These are phyloP conservation scores for Alsophila aescularia DNA, from an alignment of 2,888 invertebrate genomes.

Conservation along the genomic window DNA sequence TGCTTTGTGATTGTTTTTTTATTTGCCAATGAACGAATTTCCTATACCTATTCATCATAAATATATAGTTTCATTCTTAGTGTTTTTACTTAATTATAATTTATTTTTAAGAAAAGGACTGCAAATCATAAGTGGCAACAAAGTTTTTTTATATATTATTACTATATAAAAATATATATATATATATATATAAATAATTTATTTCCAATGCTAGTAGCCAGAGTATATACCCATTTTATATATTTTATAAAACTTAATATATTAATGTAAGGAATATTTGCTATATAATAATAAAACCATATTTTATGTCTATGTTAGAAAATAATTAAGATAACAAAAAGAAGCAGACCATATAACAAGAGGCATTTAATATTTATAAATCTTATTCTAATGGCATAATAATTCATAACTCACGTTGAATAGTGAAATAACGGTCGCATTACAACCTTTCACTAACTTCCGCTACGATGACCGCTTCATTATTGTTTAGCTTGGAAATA, in stretches of 20 bases:
- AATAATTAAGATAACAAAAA: slow-evolving; percentile 6
- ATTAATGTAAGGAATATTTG: neutral
- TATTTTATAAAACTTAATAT: no score
- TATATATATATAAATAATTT: no score
- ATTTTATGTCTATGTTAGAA: neutral
- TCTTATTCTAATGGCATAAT: slow-evolving; percentile 12
- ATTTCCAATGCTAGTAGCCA: no score
- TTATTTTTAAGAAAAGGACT: no score
- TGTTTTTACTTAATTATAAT: no score
- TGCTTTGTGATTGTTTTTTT: neutral
- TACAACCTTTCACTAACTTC: slow-evolving; percentile 31
- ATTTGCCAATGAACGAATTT: no score
- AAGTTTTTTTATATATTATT: no score
- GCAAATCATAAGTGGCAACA: no score
- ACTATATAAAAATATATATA: no score
- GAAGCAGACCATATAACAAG: slow-evolving; percentile 30
- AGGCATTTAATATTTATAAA: slow-evolving; percentile 19
- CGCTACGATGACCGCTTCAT: slow-evolving; percentile 17
- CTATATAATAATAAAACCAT: neutral
- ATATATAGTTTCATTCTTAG: no score
- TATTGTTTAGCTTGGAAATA: slow-evolving; percentile 17
- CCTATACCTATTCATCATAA: no score
- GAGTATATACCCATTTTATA: no score
- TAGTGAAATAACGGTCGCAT: slow-evolving; percentile 22
- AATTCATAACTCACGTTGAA: slow-evolving; percentile 16